These are phyloP conservation scores for Papilio machaon DNA, from an alignment of 1,140 invertebrate species.

Conservation along the genomic window DNA sequence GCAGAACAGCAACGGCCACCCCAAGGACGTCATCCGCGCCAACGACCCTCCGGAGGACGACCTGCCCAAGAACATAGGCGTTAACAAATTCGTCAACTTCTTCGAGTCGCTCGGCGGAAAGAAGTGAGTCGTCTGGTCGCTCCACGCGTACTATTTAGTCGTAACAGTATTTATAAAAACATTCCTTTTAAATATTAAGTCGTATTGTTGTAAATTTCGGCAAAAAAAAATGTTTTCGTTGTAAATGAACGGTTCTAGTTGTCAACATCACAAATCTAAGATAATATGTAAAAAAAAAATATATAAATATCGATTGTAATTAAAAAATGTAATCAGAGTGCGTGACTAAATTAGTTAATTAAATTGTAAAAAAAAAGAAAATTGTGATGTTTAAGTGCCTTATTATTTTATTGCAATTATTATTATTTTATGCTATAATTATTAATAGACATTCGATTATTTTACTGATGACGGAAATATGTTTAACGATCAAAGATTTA, in stretches of 20 bases:
- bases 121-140: constrained; percentile 51
- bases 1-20: constrained; percentile 56
- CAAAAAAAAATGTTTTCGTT: constrained; percentile 5
- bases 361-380: constrained; percentile 9
- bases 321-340: constrained; percentile 8
- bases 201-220: constrained; percentile 25
- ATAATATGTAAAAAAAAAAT: constrained; percentile 6
- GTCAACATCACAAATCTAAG: not conserved
- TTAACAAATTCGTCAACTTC: constrained; percentile 78
- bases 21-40: constrained; percentile 74
- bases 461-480: constrained; percentile 23
- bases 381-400: constrained; percentile 37
- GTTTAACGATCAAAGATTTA: not conserved
- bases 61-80: constrained; percentile 77
- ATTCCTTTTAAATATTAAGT: constrained; percentile 30
- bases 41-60: constrained; percentile 78
- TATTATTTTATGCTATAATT: constrained; percentile 13
- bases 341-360: constrained; percentile 34
- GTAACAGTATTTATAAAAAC: constrained; percentile 12
- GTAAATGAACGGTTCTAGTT: constrained; percentile 14
- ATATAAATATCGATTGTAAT: not conserved
- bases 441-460: constrained; percentile 21
- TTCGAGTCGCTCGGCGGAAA: constrained; percentile 77
- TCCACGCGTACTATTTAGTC: not conserved
- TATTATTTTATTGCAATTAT: constrained; percentile 34